Evolutionary conservation across 1,140 invertebrate genomes (phyloP).

Genomic region (Brachionus paranguensis): DNA sequence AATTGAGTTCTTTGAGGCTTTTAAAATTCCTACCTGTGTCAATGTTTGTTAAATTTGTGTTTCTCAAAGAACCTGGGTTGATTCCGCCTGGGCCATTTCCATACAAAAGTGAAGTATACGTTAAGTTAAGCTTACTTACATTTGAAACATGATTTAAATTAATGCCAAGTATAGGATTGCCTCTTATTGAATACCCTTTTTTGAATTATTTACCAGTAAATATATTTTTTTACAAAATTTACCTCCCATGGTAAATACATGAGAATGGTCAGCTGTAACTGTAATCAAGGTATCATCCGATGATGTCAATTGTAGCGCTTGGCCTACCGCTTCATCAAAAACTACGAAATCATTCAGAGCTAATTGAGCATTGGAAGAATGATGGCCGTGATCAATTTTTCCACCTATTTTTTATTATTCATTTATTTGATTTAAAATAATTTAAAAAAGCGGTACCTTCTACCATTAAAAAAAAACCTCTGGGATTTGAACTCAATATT

Average conservation of each 20-base stretch:
- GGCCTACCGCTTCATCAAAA: slow-evolving; percentile 65
- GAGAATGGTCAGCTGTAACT: slow-evolving; percentile 80
- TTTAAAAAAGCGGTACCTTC: slow-evolving; percentile 63
- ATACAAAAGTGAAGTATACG: slow-evolving; percentile 53
- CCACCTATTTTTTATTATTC: slow-evolving; percentile 57
- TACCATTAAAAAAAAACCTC: slow-evolving; percentile 80
- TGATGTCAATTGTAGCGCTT: not conserved
- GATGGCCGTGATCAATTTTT: slow-evolving; percentile 77
- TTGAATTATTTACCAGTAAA: slow-evolving; percentile 13
- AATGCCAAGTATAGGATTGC: slow-evolving; percentile 44
- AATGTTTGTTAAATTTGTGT: not conserved
- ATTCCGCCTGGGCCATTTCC: slow-evolving; percentile 50
- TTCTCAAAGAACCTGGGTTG: not conserved
- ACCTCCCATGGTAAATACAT: slow-evolving; percentile 45
- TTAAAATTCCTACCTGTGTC: not conserved
- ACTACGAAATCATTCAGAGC: slow-evolving; percentile 72
- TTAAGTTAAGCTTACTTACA: not conserved
- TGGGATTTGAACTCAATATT: slow-evolving; percentile 68
- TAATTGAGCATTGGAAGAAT: slow-evolving; percentile 69
- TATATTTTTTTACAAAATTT: not conserved
- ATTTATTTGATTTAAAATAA: not conserved
- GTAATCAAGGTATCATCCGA: slow-evolving; percentile 69
- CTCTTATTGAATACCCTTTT: slow-evolving; percentile 40
- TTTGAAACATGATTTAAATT: not conserved
- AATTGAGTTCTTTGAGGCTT: not conserved